Evolutionary conservation across 2,113 vertebrate species (phyloP).

Genomic region (Uria lomvia): DNA sequence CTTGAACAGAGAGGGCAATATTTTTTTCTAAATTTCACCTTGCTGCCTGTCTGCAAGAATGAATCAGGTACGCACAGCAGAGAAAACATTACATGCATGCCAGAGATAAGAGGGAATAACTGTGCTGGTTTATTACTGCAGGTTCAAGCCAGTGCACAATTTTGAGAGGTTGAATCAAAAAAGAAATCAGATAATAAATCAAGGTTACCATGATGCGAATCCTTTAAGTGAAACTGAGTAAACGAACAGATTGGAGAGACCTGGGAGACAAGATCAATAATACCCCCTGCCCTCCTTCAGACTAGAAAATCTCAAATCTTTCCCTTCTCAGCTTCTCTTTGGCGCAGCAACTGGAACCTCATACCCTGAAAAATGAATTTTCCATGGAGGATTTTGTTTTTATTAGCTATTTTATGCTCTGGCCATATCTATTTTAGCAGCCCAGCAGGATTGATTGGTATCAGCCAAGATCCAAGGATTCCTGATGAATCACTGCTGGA

Average conservation of each 20-base stretch:
- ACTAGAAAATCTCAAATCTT: slow-evolving; percentile 24
- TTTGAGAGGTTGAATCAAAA: slow-evolving; percentile 43
- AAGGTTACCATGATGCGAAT: slow-evolving; percentile 42
- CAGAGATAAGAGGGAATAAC: slow-evolving; percentile 3
- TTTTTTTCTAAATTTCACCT: slow-evolving; percentile 23
- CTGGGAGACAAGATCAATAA: slow-evolving; percentile 40
- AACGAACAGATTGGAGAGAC: slow-evolving; percentile 29
- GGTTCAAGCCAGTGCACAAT: slow-evolving; percentile 47
- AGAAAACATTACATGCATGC: slow-evolving; percentile 23
- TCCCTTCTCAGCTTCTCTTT: slow-evolving; percentile 16
- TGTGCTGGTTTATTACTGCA: slow-evolving; percentile 39
- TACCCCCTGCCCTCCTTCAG: background rate
- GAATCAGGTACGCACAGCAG: background rate
- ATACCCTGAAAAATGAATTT: slow-evolving; percentile 60
- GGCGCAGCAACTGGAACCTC: slow-evolving; percentile 23
- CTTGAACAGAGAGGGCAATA: background rate
- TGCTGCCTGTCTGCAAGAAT: slow-evolving; percentile 2
- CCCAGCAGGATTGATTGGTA: slow-evolving; percentile 63
- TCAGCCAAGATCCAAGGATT: slow-evolving; percentile 59
- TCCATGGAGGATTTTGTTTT: slow-evolving; percentile 55
- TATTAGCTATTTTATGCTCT: slow-evolving; percentile 67
- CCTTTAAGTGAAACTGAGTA: slow-evolving; percentile 46
- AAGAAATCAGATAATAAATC: slow-evolving; percentile 61
- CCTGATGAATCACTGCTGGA: slow-evolving; percentile 62
- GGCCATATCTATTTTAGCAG: slow-evolving; percentile 63